Evolutionary conservation across 2,113 vertebrate genomes (phyloP), one percentile per base, ranked within the genome.

Genomic region (Ameiurus melas): DNA sequence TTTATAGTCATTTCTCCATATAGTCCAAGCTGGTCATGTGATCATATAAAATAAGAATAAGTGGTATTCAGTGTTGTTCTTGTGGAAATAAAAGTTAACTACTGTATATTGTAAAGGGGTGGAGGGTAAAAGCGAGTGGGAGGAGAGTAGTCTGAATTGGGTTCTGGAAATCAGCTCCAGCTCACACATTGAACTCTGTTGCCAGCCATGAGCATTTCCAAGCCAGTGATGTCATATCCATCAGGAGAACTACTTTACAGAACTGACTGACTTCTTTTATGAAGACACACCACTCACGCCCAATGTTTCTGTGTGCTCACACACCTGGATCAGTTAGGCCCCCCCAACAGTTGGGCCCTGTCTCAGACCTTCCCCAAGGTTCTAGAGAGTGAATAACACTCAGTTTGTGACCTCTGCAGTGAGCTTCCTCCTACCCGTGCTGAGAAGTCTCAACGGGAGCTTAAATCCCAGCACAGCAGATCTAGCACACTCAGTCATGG

Each of bases 161-260:
- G 93, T 94, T 94, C 90, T 93, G 92, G 93, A 92, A 90, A 81
- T 0, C 78, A 94, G 33, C 93, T 85, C 94, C 96, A 95, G 93
- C 96, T 96, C 96, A 96, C 92, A 94, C 96, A 97, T 96, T 95
- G 96, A 91, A 95, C 96, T 96, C 94, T 94, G 78, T 36, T 0
- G 95, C 96, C 6, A 95, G 96, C 96, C 95, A 93, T 95, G 93
- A 95, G 95, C 93, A 89, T 89, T 97, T 96, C 95, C 96, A 97
- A 97, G 88, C 88, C 92, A 16, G 75, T 77, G 85, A 36, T 64
- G 47, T 81, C 73, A 79, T 60, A 92, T 87, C 86, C 90, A 70
- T 88, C 3, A 66, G 27, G 25, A 68, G 39, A 27, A 10, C 60
- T 30, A n/a, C 62, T 53, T 43, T n/a, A 17, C 33, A 14, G 22